Evolutionary conservation across 2,888 invertebrate species (phyloP).

Genomic region (Heteromyza rotundicornis): DNA sequence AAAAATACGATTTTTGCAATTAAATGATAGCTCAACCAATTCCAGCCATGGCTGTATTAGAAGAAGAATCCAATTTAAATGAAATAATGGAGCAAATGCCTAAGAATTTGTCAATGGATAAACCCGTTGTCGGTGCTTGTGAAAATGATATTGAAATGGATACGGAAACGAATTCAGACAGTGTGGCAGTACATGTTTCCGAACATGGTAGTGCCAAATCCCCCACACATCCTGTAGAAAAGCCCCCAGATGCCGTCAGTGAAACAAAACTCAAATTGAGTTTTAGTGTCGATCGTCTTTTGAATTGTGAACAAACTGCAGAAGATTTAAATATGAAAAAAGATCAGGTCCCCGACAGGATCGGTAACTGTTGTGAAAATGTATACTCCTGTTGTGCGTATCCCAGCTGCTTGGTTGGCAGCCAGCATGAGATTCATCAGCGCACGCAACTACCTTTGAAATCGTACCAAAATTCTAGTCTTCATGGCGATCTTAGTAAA

Average conservation of each 20-base stretch:
- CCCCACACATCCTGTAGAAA: not conserved
- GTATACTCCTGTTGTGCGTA: conserved; percentile 46
- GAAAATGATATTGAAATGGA: conserved; percentile 14
- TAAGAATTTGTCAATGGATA: conserved; percentile 31
- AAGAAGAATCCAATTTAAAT: conserved; percentile 20
- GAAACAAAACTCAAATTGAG: conserved; percentile 58
- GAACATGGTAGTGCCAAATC: not conserved
- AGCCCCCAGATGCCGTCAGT: conserved; percentile 5
- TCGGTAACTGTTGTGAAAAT: conserved; percentile 40
- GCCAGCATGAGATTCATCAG: conserved; percentile 22
- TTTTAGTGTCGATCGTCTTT: conserved; percentile 59
- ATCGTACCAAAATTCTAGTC: not conserved
- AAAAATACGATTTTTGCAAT: conserved; percentile 21
- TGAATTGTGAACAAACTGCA: conserved; percentile 38
- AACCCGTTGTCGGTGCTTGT: conserved; percentile 19
- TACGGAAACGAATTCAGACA: not conserved
- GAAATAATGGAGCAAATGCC: conserved; percentile 31
- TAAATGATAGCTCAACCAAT: conserved; percentile 26
- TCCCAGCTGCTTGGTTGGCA: conserved; percentile 40
- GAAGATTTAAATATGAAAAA: not conserved
- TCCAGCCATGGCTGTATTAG: conserved; percentile 26
- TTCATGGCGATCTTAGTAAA: conserved; percentile 32
- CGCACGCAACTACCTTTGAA: not conserved
- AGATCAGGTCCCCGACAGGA: not conserved
- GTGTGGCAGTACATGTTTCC: not conserved